Percentiles rank a stretch among this genome's conserved stretches.
Evolutionary conservation across 2,888 invertebrate genomes (phyloP).

Genomic region (Osedax fenrisi): DNA sequence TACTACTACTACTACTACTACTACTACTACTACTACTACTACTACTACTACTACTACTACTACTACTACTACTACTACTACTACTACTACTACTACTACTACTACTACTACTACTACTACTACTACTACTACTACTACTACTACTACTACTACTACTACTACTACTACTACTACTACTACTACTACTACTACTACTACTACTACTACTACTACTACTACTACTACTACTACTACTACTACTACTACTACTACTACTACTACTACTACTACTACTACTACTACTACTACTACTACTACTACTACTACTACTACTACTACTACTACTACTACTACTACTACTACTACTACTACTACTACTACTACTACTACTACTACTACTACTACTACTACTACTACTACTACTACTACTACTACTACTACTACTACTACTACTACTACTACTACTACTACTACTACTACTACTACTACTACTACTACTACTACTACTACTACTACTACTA

Average conservation of each 20-base stretch:
- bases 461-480: neutral
- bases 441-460: neutral
- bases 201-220: neutral
- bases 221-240: neutral
- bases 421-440: neutral
- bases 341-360: neutral
- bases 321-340: neutral
- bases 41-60: constrained; percentile 9
- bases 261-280: neutral
- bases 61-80: constrained; percentile 20
- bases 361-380: neutral
- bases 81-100: constrained; percentile 17
- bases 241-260: neutral
- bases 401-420: neutral
- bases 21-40: constrained; percentile 18
- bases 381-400: neutral
- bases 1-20: constrained; percentile 19
- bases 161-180: neutral
- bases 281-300: neutral
- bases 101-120: constrained; percentile 6
- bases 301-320: neutral
- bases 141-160: neutral
- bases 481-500: neutral
- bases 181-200: neutral
- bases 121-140: neutral